phyloP scores from a whole-genome alignment of 2,888 invertebrate genomes.

The Lagria hirta region DNA sequence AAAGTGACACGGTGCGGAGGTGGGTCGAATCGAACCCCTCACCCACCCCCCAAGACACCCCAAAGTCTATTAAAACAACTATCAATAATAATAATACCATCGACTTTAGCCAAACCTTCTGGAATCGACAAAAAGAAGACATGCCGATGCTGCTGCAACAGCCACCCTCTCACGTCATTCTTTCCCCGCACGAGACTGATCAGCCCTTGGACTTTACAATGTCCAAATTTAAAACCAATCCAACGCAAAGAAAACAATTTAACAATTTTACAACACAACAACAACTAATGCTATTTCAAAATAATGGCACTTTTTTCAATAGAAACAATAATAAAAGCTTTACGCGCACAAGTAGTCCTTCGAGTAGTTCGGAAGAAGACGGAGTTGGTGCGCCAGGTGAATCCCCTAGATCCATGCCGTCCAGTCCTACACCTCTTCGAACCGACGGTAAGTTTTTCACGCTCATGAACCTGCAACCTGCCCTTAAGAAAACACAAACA shows the following conservation, averaged over 20 bases:
- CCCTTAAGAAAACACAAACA: too few relatives aligned
- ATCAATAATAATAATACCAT: constrained; percentile 58
- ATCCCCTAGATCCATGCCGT: constrained; percentile 49
- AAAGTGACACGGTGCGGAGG: constrained; percentile 61
- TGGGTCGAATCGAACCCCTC: constrained; percentile 60
- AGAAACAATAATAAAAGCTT: constrained; percentile 48
- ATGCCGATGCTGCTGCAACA: constrained; percentile 66
- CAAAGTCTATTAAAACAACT: constrained; percentile 53
- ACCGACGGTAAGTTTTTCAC: constrained; percentile 52
- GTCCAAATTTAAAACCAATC: constrained; percentile 58
- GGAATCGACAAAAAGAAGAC: constrained; percentile 48
- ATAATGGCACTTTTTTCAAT: constrained; percentile 51
- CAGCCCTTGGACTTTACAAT: constrained; percentile 77
- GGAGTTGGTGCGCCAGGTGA: constrained; percentile 52
- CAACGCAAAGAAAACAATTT: constrained; percentile 49
- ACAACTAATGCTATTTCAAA: constrained; percentile 52
- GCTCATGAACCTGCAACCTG: constrained; percentile 31
- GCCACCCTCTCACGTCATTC: constrained; percentile 55
- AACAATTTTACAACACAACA: constrained; percentile 46
- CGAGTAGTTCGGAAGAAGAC: constrained; percentile 55
- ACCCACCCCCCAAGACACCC: constrained; percentile 56
- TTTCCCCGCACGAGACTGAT: constrained; percentile 52
- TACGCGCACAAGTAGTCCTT: constrained; percentile 49
- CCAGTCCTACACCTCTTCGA: constrained; percentile 50
- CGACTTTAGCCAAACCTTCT: constrained; percentile 52